Evolutionary conservation across 2,797 vertebrate species (phyloP).

Genomic region (Alexandromys oeconomus): DNA sequence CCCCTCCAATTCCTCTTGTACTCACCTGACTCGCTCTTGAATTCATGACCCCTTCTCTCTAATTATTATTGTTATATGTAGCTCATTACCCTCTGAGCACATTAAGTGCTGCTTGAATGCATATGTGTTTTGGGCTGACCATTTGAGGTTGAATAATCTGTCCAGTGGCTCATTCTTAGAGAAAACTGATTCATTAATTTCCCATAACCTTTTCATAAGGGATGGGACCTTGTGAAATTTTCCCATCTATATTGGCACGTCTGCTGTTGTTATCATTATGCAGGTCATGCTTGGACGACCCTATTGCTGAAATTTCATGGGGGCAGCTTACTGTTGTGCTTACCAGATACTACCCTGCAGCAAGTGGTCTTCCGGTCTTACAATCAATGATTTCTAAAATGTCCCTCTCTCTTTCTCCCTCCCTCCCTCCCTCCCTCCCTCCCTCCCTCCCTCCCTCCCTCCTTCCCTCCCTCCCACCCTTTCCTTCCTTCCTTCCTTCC

Average conservation of each 20-base stretch:
- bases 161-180: neutral
- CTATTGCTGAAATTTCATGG: neutral
- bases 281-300: neutral
- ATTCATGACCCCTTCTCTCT: neutral
- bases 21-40: neutral
- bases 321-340: neutral
- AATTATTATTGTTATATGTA: neutral
- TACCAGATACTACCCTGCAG: neutral
- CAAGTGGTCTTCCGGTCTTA: neutral
- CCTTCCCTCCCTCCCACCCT: too few relatives aligned
- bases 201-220: neutral
- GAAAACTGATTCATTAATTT: neutral
- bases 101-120: neutral
- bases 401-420: neutral
- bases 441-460: too few relatives aligned
- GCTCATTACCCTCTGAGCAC: neutral
- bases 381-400: neutral
- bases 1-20: too few relatives aligned
- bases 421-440: fast-evolving
- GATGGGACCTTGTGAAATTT: neutral
- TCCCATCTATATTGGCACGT: neutral
- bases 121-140: neutral
- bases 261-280: neutral
- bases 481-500: too few relatives aligned
- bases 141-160: neutral